These are phyloP conservation scores for Bovichtus diacanthus DNA, from an alignment of 2,797 vertebrate species.

Conservation along the genomic window DNA sequence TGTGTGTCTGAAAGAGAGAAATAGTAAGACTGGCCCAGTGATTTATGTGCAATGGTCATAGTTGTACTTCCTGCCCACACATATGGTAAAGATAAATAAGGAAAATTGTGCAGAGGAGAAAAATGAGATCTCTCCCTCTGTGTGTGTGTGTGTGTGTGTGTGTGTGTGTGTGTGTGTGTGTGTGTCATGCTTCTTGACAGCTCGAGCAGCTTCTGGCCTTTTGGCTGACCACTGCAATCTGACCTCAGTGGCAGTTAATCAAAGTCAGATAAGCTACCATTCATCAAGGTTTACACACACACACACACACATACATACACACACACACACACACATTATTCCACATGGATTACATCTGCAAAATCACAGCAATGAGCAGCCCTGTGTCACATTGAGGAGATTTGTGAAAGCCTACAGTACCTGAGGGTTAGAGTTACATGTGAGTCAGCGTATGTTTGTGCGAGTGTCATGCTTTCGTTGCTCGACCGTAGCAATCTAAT, in stretches of 20 bases:
- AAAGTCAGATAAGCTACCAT: constrained; percentile 46
- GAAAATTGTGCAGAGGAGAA: constrained; percentile 11
- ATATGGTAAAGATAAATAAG: constrained; percentile 10
- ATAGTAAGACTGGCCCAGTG: no score
- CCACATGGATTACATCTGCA: constrained; percentile 15
- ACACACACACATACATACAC: constrained; percentile 4
- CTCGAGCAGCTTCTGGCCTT: constrained; percentile 38
- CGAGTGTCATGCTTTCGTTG: no score
- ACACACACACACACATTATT: neutral
- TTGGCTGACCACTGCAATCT: constrained; percentile 60
- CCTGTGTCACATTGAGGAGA: constrained; percentile 1
- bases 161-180: constrained; percentile 10
- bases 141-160: constrained; percentile 16
- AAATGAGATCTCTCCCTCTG: constrained; percentile 1
- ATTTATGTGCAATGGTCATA: constrained; percentile 11
- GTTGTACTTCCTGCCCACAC: constrained; percentile 15
- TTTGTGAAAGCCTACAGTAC: neutral
- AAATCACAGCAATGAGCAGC: constrained; percentile 23
- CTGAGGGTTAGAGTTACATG: neutral
- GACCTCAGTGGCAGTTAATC: constrained; percentile 58
- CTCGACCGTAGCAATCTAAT: neutral
- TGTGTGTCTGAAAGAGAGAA: no score
- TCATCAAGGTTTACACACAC: constrained; percentile 30
- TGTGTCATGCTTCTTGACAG: constrained; percentile 28
- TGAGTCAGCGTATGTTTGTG: constrained; percentile 24